A percentile compares a stretch with the other conserved stretches of the same genome.
These are phyloP conservation scores for Pelosia muscerda DNA, from an alignment of 2,888 invertebrate genomes.

Conservation along the genomic window DNA sequence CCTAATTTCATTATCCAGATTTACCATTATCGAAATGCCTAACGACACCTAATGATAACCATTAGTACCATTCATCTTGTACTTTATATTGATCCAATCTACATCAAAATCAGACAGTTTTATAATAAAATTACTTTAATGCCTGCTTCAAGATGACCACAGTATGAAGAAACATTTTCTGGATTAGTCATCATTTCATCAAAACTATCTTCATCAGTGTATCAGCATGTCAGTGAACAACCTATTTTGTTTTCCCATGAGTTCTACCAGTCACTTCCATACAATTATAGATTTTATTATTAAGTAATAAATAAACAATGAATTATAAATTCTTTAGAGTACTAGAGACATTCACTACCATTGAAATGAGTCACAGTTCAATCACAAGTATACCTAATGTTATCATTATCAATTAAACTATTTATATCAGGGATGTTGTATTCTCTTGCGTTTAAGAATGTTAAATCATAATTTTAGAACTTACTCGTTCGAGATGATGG, in stretches of 20 bases:
- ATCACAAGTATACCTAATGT: neutral
- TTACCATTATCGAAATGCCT: too few species aligned
- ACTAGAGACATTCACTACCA: neutral
- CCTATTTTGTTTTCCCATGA: neutral
- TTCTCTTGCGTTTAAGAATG: neutral
- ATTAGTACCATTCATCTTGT: too few species aligned
- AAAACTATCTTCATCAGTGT: neutral
- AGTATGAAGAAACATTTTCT: neutral
- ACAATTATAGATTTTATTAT: neutral
- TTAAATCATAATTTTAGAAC: constrained; percentile 66
- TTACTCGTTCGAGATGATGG: constrained; percentile 93
- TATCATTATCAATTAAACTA: neutral
- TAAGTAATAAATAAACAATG: neutral
- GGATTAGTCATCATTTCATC: neutral
- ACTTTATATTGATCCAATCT: too few species aligned
- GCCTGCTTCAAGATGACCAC: neutral
- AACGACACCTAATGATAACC: too few species aligned
- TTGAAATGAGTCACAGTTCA: constrained; percentile 11
- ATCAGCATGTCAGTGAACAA: neutral
- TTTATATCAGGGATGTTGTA: neutral
- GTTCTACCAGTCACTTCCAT: neutral
- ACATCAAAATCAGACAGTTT: neutral
- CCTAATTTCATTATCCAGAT: too few species aligned
- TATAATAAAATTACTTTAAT: neutral
- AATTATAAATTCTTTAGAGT: neutral